phyloP scores from a whole-genome alignment of 92 coral and sea anemone species.

The Metridium senile region DNA sequence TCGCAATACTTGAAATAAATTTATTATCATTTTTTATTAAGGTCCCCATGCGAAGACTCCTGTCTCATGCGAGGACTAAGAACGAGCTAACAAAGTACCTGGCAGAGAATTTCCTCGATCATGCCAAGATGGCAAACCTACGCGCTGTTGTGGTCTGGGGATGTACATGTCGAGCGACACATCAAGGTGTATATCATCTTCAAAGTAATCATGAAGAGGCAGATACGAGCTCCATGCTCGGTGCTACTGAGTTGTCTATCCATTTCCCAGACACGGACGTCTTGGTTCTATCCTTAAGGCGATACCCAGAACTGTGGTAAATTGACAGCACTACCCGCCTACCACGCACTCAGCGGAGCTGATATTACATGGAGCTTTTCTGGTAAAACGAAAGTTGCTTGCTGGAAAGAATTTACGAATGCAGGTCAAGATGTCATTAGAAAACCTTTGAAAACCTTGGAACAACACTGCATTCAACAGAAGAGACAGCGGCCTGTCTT shows the following conservation, averaged over 20 bases:
- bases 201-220: conserved; percentile 39
- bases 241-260: conserved; percentile 20
- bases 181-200: conserved; percentile 30
- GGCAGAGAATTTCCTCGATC: no score
- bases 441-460: conserved; percentile 19
- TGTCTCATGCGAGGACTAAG: conserved; percentile 55
- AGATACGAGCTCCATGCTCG: conserved; percentile 33
- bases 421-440: conserved; percentile 1
- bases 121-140: no score
- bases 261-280: not conserved
- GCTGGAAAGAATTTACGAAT: conserved; percentile 38
- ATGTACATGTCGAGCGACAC: conserved; percentile 35
- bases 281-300: no score
- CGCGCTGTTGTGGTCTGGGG: not conserved
- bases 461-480: conserved; percentile 3
- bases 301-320: not conserved
- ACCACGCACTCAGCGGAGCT: conserved; percentile 60
- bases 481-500: conserved; percentile 14
- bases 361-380: not conserved
- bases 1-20: no score
- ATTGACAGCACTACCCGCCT: conserved; percentile 56
- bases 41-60: conserved; percentile 47
- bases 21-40: no score
- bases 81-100: conserved; percentile 31
- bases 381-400: not conserved